phyloP scores from a whole-genome alignment of 2,888 invertebrate genomes.

The Limulus polyphemus region DNA sequence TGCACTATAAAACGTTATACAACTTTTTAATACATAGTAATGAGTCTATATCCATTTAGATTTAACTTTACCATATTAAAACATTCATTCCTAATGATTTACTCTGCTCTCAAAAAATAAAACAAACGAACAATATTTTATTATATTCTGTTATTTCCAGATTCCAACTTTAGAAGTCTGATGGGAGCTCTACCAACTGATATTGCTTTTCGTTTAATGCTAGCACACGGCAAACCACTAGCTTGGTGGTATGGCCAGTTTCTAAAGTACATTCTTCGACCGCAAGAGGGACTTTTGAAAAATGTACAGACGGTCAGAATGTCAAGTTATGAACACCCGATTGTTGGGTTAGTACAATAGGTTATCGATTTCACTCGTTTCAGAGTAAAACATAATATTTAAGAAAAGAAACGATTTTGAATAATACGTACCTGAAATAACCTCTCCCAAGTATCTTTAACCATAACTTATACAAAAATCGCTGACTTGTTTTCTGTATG shows the following conservation, averaged over 20 bases:
- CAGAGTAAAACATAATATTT: no score
- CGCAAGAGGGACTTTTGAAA: constrained; percentile 4
- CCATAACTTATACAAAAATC: no score
- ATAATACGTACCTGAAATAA: no score
- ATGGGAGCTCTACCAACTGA: constrained; percentile 14
- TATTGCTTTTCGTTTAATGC: constrained; percentile 10
- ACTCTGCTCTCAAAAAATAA: no score
- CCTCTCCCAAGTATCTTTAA: no score
- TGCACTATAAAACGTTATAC: no score
- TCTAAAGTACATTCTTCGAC: constrained; percentile 15
- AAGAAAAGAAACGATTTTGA: no score
- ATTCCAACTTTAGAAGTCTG: constrained; percentile 10
- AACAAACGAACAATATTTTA: neutral
- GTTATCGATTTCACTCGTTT: neutral
- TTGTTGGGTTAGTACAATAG: constrained; percentile 4
- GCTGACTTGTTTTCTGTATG: no score
- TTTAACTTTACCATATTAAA: no score
- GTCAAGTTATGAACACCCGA: neutral
- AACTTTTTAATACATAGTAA: no score
- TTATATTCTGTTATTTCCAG: constrained; percentile 3
- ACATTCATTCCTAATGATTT: neutral
- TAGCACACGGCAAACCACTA: constrained; percentile 13
- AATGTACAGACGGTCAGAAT: neutral
- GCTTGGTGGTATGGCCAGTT: constrained; percentile 25
- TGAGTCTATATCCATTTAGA: no score